phyloP scores from a whole-genome alignment of 2,113 vertebrate species.

The Larimichthys polyactis region DNA sequence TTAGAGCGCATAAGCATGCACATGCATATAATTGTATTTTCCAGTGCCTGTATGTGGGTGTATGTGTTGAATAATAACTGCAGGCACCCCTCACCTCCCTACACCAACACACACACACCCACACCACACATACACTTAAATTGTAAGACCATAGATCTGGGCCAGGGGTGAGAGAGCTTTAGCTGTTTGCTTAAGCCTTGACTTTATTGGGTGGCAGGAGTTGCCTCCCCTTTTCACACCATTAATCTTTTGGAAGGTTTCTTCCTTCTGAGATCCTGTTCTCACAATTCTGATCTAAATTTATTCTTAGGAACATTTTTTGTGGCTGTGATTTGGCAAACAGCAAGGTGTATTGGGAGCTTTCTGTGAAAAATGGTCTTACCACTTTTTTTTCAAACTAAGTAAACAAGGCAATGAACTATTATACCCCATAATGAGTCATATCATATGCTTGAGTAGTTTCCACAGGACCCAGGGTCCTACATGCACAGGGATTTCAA shows the following conservation, averaged over 20 bases:
- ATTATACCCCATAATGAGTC: conserved; percentile 47
- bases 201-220: conserved; percentile 67
- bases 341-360: conserved; percentile 42
- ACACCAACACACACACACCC: conserved; percentile 6
- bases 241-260: conserved; percentile 72
- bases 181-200: conserved; percentile 66
- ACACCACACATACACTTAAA: conserved; percentile 21
- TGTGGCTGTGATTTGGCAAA: conserved; percentile 68
- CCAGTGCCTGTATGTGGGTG: background rate
- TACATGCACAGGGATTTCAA: conserved; percentile 36
- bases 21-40: conserved; percentile 1
- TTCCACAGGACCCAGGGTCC: conserved; percentile 27
- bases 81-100: background rate
- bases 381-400: conserved; percentile 24
- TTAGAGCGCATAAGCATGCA: background rate
- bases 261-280: conserved; percentile 59
- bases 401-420: conserved; percentile 60
- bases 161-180: conserved; percentile 48
- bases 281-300: conserved; percentile 64
- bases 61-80: conserved; percentile 16
- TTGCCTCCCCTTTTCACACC: conserved; percentile 64
- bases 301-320: conserved; percentile 57
- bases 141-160: conserved; percentile 51
- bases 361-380: conserved; percentile 44
- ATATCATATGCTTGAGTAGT: conserved; percentile 43